Percentiles rank a stretch among this genome's conserved stretches.
Evolutionary conservation across 2,797 vertebrate species (phyloP).

Genomic region (Geotrypetes seraphini): DNA sequence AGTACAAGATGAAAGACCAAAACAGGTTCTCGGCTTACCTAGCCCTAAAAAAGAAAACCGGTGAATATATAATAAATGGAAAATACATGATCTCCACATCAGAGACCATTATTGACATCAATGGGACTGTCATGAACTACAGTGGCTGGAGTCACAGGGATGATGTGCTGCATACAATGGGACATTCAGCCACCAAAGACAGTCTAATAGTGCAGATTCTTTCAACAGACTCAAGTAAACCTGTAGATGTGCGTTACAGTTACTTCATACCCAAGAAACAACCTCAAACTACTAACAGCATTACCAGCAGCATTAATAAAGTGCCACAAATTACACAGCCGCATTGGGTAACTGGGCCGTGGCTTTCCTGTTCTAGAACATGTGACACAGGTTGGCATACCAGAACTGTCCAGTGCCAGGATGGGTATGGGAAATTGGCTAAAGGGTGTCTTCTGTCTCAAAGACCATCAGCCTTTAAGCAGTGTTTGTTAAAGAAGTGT

Average conservation of each 20-base stretch:
- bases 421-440: conserved; percentile 73
- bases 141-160: conserved; percentile 92
- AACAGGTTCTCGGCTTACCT: conserved; percentile 85
- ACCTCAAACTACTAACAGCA: conserved; percentile 39
- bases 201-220: conserved; percentile 80
- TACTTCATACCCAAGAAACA: conserved; percentile 77
- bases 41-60: conserved; percentile 72
- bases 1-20: conserved; percentile 88
- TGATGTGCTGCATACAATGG: conserved; percentile 86
- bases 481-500: conserved; percentile 86
- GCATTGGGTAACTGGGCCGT: conserved; percentile 80
- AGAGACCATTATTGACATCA: conserved; percentile 83
- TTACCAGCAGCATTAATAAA: conserved; percentile 31
- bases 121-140: conserved; percentile 90
- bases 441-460: conserved; percentile 72
- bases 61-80: conserved; percentile 89
- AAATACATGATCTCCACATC: conserved; percentile 98
- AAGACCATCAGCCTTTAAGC: conserved; percentile 88
- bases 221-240: conserved; percentile 79
- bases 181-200: conserved; percentile 76
- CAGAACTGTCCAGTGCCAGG: conserved; percentile 91
- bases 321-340: conserved; percentile 35
- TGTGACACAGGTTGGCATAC: conserved; percentile 96
- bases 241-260: conserved; percentile 88
- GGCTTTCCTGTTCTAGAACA: conserved; percentile 89